phyloP scores from a whole-genome alignment of 2,888 invertebrate genomes.

The Augiades crinisus region DNA sequence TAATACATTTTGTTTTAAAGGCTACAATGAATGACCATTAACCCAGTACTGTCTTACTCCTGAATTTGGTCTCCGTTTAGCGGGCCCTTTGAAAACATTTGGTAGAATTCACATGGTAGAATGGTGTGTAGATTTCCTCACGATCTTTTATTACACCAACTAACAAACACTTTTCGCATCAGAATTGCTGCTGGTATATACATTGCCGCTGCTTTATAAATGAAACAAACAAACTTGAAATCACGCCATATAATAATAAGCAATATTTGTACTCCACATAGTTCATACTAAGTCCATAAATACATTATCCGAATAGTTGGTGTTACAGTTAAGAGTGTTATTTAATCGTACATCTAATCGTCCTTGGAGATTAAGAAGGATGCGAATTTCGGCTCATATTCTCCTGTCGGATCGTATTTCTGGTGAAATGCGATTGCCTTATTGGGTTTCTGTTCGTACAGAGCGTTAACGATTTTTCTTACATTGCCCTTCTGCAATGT shows the following conservation, averaged over 20 bases:
- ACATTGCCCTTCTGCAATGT: constrained; percentile 50
- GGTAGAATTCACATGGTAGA: too few relatives aligned
- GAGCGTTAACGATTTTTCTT: constrained; percentile 55
- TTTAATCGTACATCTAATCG: neutral
- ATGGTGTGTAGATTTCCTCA: too few relatives aligned
- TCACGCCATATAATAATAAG: neutral
- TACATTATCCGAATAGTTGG: neutral
- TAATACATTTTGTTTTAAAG: too few relatives aligned
- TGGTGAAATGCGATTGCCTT: constrained; percentile 50
- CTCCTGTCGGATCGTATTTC: constrained; percentile 61
- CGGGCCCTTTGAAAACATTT: too few relatives aligned
- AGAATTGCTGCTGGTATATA: too few relatives aligned
- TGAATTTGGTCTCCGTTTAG: too few relatives aligned
- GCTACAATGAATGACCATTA: too few relatives aligned
- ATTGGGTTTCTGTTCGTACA: constrained; percentile 52
- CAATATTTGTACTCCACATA: constrained; percentile 13
- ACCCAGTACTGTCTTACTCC: too few relatives aligned
- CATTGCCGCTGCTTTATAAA: too few relatives aligned
- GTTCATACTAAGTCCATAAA: neutral
- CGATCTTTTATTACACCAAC: too few relatives aligned
- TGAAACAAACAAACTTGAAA: neutral
- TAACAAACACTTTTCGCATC: too few relatives aligned
- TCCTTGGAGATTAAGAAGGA: constrained; percentile 42
- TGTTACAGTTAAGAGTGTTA: neutral
- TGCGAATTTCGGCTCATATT: constrained; percentile 53